Percentiles rank a stretch among this genome's conserved stretches.
These are phyloP conservation scores for Neosilurus mollespiculum DNA, from an alignment of 2,797 vertebrate genomes.

Conservation along the genomic window DNA sequence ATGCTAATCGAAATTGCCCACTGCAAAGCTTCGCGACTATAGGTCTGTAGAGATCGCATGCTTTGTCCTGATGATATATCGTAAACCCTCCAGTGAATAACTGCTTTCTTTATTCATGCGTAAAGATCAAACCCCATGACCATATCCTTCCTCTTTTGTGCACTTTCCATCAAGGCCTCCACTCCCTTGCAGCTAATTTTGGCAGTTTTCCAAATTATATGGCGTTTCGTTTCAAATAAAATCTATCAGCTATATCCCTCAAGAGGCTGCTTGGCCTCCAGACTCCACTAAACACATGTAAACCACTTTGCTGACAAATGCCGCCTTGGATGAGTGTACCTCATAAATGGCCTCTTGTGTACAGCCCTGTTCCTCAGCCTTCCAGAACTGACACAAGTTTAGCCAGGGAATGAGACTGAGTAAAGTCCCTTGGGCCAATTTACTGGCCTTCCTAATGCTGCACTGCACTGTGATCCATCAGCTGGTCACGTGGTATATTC, in stretches of 20 bases:
- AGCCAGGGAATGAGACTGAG: slow-evolving; percentile 39
- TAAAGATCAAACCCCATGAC: slow-evolving; percentile 45
- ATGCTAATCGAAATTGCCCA: slow-evolving; percentile 12
- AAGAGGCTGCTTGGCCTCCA: slow-evolving; percentile 26
- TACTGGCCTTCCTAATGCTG: slow-evolving; percentile 53
- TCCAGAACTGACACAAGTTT: slow-evolving; percentile 31
- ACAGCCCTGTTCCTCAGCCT: slow-evolving; percentile 39
- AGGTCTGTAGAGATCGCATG: slow-evolving; percentile 1
- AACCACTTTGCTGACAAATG: slow-evolving; percentile 50
- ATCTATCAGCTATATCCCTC: slow-evolving; percentile 46
- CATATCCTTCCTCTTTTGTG: slow-evolving; percentile 29
- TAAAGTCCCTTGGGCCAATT: slow-evolving; percentile 56
- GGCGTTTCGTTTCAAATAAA: slow-evolving; percentile 45
- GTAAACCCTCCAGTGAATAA: slow-evolving; percentile 43
- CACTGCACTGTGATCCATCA: slow-evolving; percentile 57
- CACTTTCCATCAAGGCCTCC: slow-evolving; percentile 29
- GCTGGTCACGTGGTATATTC: slow-evolving; percentile 56
- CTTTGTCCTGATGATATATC: slow-evolving; percentile 46
- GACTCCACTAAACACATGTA: slow-evolving; percentile 49
- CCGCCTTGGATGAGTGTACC: slow-evolving; percentile 39
- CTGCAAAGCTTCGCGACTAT: slow-evolving; percentile 3
- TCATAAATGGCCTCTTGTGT: slow-evolving; percentile 47
- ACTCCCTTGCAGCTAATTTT: slow-evolving; percentile 29
- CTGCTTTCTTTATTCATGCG: slow-evolving; percentile 41
- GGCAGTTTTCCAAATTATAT: slow-evolving; percentile 22